A percentile compares a stretch with the other conserved stretches of the same genome.
phyloP scores from a whole-genome alignment of 2,888 invertebrate species.

The Acrobasis suavella region DNA sequence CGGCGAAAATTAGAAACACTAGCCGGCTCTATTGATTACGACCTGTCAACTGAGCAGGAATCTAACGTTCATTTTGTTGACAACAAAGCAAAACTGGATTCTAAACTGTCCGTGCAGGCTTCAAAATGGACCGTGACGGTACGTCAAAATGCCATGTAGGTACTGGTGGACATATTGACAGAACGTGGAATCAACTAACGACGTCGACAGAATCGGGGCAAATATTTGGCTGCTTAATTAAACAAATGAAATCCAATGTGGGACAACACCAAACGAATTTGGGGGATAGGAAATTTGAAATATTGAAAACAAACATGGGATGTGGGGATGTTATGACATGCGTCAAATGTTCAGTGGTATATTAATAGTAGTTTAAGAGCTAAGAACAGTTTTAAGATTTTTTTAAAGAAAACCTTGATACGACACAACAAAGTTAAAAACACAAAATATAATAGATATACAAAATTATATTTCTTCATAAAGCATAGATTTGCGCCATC shows the following conservation, averaged over 20 bases:
- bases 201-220: conserved; percentile 61
- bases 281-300: conserved; percentile 40
- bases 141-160: conserved; percentile 39
- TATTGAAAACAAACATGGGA: conserved; percentile 46
- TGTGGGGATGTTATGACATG: conserved; percentile 59
- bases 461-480: too few relatives aligned
- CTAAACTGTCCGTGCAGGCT: conserved; percentile 39
- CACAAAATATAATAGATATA: too few relatives aligned
- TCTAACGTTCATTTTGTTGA: conserved; percentile 42
- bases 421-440: too few relatives aligned
- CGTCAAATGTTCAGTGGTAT: conserved; percentile 49
- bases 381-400: not conserved
- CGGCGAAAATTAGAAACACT: conserved; percentile 55
- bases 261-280: conserved; percentile 45
- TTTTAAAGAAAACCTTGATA: not conserved
- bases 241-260: conserved; percentile 67
- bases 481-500: too few relatives aligned
- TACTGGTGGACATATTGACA: conserved; percentile 71
- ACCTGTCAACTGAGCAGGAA: conserved; percentile 46
- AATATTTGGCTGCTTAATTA: conserved; percentile 75
- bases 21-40: conserved; percentile 50
- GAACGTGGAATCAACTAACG: conserved; percentile 69
- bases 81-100: conserved; percentile 33
- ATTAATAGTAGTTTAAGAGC: conserved; percentile 29
- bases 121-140: conserved; percentile 40